Conservation (phyloP, 1,140 invertebrate genomes). For the Hylaeus anthracinus region DNA sequence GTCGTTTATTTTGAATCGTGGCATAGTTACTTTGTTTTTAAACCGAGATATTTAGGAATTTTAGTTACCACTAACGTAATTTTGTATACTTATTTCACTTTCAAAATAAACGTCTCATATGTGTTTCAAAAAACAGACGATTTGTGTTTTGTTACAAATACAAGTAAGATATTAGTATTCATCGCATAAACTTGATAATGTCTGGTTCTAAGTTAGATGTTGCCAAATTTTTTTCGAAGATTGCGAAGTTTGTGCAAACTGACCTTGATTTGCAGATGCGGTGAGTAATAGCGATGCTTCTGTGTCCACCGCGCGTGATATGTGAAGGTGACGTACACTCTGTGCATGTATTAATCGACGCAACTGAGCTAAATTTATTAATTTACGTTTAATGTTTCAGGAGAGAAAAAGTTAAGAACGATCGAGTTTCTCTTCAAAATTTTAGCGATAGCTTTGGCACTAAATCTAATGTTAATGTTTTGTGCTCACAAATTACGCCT, state of each 20-base stretch:
- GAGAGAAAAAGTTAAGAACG: not conserved
- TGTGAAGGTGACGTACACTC: slow-evolving; percentile 56
- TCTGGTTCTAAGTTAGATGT: slow-evolving; percentile 1
- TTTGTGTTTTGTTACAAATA: too few relatives aligned
- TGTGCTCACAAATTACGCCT: slow-evolving; percentile 3
- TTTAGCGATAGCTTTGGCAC: not conserved
- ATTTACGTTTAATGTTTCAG: slow-evolving; percentile 24
- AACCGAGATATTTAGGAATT: too few relatives aligned
- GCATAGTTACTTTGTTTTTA: too few relatives aligned
- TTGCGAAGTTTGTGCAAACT: slow-evolving; percentile 49
- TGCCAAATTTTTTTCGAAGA: slow-evolving; percentile 9
- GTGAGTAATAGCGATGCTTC: slow-evolving; percentile 60
- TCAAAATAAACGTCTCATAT: too few relatives aligned
- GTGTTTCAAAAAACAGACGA: too few relatives aligned
- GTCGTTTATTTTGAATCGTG: too few relatives aligned
- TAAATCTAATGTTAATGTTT: not conserved
- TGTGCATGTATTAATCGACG: slow-evolving; percentile 56
- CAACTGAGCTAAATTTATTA: slow-evolving; percentile 40
- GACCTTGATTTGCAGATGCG: slow-evolving; percentile 57
- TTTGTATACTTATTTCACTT: too few relatives aligned
- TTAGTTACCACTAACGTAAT: too few relatives aligned
- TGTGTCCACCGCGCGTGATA: slow-evolving; percentile 46
- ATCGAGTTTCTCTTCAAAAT: not conserved
- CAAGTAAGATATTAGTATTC: too few relatives aligned
- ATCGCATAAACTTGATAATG: too few relatives aligned